Percentiles rank a stretch among this genome's conserved stretches.
These are phyloP conservation scores for Clanis bilineata DNA, from an alignment of 2,888 invertebrate species.

Conservation along the genomic window DNA sequence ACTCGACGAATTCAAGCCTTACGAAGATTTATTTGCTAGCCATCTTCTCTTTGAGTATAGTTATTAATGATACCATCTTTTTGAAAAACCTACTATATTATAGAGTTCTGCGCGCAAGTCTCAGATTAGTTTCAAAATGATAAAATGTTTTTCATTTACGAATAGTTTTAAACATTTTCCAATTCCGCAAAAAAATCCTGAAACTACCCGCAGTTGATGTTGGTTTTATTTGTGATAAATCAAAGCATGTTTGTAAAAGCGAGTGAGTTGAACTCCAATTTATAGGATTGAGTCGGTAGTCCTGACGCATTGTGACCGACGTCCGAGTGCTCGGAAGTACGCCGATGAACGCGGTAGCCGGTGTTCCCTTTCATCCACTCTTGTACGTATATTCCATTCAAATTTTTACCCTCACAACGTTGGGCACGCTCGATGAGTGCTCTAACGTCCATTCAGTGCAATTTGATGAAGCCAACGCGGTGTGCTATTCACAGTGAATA, in stretches of 20 bases:
- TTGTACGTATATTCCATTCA: slow-evolving; percentile 73
- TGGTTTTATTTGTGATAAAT: slow-evolving; percentile 30
- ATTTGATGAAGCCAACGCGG: slow-evolving; percentile 76
- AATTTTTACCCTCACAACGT: slow-evolving; percentile 75
- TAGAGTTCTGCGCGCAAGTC: no score
- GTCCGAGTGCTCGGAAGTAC: slow-evolving; percentile 72
- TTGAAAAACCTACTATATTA: no score
- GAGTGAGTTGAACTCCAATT: slow-evolving; percentile 66
- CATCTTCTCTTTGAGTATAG: no score
- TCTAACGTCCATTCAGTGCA: slow-evolving; percentile 76
- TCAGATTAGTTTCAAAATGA: no score
- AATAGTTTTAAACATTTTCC: background rate
- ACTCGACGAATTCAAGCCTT: no score
- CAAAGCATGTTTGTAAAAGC: slow-evolving; percentile 30
- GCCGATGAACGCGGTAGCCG: slow-evolving; percentile 27
- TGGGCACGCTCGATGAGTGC: slow-evolving; percentile 69
- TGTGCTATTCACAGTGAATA: slow-evolving; percentile 70
- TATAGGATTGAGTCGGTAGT: slow-evolving; percentile 64
- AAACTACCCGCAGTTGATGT: background rate
- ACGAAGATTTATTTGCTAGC: no score
- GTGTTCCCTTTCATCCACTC: slow-evolving; percentile 42
- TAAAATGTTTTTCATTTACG: background rate
- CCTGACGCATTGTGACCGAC: slow-evolving; percentile 62
- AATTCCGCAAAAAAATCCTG: background rate
- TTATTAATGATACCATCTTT: no score